Evolutionary conservation across 2,113 vertebrate genomes (phyloP).

Genomic region (Benitochromis conjunctus): DNA sequence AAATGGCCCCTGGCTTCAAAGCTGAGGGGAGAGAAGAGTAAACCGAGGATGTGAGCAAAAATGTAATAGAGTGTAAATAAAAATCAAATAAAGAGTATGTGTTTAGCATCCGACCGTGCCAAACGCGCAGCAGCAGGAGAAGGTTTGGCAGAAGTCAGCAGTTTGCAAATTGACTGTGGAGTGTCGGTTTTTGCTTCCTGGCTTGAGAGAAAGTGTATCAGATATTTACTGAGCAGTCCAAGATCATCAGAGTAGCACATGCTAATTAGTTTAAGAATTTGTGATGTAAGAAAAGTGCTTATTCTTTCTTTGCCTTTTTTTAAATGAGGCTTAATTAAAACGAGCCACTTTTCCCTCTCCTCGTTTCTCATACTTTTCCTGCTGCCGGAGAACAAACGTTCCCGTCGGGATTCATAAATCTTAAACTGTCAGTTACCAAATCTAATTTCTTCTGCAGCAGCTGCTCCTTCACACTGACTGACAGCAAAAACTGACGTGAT

Average conservation of each 20-base stretch:
- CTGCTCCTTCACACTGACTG: neutral
- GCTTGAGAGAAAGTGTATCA: neutral
- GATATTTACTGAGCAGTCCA: neutral
- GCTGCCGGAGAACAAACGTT: neutral
- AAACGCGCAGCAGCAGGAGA: neutral
- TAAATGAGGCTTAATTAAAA: neutral
- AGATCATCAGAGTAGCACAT: neutral
- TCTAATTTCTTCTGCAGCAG: neutral
- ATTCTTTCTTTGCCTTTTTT: neutral
- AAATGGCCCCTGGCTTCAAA: neutral
- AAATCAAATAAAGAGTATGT: neutral
- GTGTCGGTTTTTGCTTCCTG: neutral
- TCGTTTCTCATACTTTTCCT: neutral
- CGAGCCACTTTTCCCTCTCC: neutral
- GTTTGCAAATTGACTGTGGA: neutral
- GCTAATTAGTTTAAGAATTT: neutral
- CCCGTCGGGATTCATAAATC: neutral
- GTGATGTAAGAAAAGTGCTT: neutral
- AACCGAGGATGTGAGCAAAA: neutral
- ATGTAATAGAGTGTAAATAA: neutral
- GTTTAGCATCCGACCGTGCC: neutral
- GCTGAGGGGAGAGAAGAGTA: neutral
- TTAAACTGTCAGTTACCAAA: neutral
- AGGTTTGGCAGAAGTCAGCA: neutral
- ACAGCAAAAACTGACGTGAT: neutral